Base-by-base conservation (phyloP, 2,888 invertebrate species). In the Drosophila setosimentum region DNA sequence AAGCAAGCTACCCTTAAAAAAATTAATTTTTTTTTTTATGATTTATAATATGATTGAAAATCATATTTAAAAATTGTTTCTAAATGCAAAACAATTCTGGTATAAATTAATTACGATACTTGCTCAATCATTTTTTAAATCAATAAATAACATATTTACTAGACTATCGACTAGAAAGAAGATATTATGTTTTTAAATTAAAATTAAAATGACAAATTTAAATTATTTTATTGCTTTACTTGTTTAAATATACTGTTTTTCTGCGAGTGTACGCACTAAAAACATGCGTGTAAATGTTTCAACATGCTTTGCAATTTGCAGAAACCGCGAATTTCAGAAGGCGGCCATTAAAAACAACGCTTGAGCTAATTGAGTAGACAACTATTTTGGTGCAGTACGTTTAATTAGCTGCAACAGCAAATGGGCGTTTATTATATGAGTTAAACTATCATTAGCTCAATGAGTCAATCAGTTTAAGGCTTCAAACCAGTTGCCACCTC, bases 341-440 rank as follows among this genome's bases (percentile, higher is more conserved):
- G 60, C 68, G 68, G 59, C 29, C 61, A 76, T 74, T 88, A 59
- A 63, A 32, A 65, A 37, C 35, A 68, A 35, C 66, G 70, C 68
- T 86, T 68, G 21, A 54, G 73, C 83, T 86, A 85, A 86, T 88
- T 83, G 87, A 67, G 70, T 73, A 87, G 83, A 82, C 66, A 83
- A 73, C 58, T 66, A 16, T 29, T 32, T 70, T 82, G 75, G 27
- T 29, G 40, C 29, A 68, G 65, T 53, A 24, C 42, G 55, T 65
- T 83, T 78, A 83, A 83, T 88, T 83, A 73, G 78, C 68, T 27
- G 53, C 48, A 82, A 89, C 85, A 68, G 55, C 61, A 57, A 89
- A 82, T 70, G 76, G 69, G 54, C 16, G 57, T 53, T 21, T 13
- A 16, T 21, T 58, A 54, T 42, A 70, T 65, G 71, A 71, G 78